Percentiles rank a stretch among this genome's conserved stretches.
Evolutionary conservation across 2,113 vertebrate genomes (phyloP).

Genomic region (Polypterus senegalus): DNA sequence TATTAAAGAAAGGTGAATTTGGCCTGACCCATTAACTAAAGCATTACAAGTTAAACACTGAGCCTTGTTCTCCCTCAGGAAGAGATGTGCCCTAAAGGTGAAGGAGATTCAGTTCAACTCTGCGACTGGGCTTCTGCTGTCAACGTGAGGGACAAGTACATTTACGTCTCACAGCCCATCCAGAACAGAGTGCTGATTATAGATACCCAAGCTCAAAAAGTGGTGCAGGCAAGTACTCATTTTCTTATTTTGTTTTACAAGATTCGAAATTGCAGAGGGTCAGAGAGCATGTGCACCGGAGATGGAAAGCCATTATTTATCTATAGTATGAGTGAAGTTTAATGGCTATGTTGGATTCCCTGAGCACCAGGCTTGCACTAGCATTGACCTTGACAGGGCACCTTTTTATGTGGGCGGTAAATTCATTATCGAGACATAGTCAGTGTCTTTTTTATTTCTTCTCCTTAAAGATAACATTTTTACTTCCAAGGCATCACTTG

Average conservation of each 20-base stretch:
- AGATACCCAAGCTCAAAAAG: constrained; percentile 80
- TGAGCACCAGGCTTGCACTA: background rate
- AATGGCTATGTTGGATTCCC: constrained; percentile 28
- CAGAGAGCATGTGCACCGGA: background rate
- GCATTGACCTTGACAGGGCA: background rate
- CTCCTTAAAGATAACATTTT: no score
- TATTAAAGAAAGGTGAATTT: constrained; percentile 1
- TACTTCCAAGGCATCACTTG: no score
- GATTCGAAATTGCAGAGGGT: background rate
- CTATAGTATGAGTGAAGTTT: constrained; percentile 21
- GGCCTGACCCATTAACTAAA: background rate
- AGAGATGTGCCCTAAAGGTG: constrained; percentile 74
- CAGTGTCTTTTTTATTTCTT: no score
- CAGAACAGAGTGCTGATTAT: constrained; percentile 72
- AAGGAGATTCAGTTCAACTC: constrained; percentile 46
- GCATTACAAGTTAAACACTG: constrained; percentile 25
- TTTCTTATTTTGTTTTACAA: background rate
- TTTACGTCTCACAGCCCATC: constrained; percentile 77
- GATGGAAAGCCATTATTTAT: background rate
- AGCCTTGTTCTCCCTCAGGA: constrained; percentile 48
- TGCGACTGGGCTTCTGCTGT: constrained; percentile 85
- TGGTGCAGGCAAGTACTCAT: constrained; percentile 63
- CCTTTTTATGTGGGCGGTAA: constrained; percentile 21
- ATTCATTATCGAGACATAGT: constrained; percentile 17
- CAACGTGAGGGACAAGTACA: constrained; percentile 78